Evolutionary conservation across 1,140 invertebrate genomes (phyloP), one percentile per base, ranked within the genome.

Genomic region (Phthorimaea operculella): DNA sequence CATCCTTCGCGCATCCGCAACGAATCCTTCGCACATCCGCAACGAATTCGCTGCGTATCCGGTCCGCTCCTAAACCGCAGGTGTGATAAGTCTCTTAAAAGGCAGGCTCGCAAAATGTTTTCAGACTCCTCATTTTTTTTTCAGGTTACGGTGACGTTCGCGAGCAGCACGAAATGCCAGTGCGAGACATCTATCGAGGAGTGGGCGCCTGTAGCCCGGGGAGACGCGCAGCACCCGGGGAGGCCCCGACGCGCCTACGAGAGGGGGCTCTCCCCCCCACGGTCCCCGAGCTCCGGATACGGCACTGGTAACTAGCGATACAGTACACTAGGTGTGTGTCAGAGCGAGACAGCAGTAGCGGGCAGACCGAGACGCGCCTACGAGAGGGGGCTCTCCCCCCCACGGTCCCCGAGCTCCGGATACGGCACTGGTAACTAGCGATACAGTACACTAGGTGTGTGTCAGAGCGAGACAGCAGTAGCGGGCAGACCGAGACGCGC

Each of bases 281-380:
- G 92, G 60, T 94, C 93, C 68, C 93, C 92, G 73, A 94, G 92
- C 81, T 94, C 92, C 39, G 94, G 93, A 8, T 95, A 95, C 76
- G 93, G 93, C 47, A 95, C 93, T 14, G 93, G 93, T 72, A 5
- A 51, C n/a, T n/a, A n/a, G n/a, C n/a, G n/a, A n/a, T n/a, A n/a
- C n/a, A n/a, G n/a, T n/a, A n/a, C n/a, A n/a, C n/a, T n/a, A n/a
- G n/a, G n/a, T n/a, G n/a, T n/a, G n/a, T n/a, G n/a, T n/a, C n/a
- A n/a, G n/a, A n/a, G n/a, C n/a, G n/a, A n/a, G n/a, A n/a, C n/a
- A n/a, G n/a, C n/a, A n/a, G n/a, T n/a, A n/a, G n/a, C 82, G 12
- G 70, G 72, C 16, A 69, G 81, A 66, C 88, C 91, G 66, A 86
- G 90, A 55, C 88, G 89, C 61, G 86, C 89, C 60, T 92, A 92